Evolutionary conservation across 2,113 vertebrate genomes (phyloP).

Genomic region (Hyaena hyaena): DNA sequence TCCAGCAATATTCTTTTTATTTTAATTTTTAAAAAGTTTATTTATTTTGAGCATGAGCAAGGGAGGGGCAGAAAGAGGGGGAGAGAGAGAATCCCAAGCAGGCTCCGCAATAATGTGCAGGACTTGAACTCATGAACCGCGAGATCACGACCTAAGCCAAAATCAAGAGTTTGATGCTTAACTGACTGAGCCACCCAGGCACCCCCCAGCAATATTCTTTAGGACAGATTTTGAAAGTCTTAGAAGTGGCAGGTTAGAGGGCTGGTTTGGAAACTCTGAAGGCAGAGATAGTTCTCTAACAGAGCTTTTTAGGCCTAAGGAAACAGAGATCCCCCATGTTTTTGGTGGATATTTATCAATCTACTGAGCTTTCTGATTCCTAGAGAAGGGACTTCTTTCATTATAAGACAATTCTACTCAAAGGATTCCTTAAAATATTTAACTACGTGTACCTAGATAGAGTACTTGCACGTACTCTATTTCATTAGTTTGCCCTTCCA

Average conservation of each 20-base stretch:
- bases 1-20: background rate
- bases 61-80: too few species aligned
- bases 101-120: too few species aligned
- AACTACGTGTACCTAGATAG: background rate
- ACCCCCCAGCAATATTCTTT: background rate
- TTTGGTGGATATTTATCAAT: background rate
- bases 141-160: too few species aligned
- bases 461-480: background rate
- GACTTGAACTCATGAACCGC: too few species aligned
- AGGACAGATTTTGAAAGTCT: background rate
- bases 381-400: background rate
- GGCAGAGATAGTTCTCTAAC: background rate
- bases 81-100: too few species aligned
- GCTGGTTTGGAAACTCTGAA: background rate
- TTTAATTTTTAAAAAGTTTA: background rate
- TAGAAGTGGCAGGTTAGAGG: background rate
- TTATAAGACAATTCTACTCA: background rate
- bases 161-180: too few species aligned
- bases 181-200: too few species aligned
- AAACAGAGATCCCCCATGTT: background rate
- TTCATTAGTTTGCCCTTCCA: slow-evolving; percentile 16
- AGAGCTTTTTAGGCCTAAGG: background rate
- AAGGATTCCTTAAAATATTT: background rate
- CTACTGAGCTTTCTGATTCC: background rate
- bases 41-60: too few species aligned